These are phyloP conservation scores for Todus mexicanus DNA, from an alignment of 2,797 vertebrate genomes.

Conservation along the genomic window DNA sequence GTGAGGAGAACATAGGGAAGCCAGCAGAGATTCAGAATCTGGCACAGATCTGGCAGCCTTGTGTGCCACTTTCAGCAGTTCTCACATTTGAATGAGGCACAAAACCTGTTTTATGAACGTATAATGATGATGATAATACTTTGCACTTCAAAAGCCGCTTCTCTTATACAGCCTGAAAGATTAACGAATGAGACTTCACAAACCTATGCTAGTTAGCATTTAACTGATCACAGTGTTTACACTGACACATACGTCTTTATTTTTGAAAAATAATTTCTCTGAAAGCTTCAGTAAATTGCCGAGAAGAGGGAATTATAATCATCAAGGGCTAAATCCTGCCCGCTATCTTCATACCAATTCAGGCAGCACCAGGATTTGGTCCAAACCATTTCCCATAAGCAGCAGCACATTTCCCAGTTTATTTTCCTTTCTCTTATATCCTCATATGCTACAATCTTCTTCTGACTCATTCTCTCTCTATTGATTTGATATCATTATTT, in stretches of 20 bases:
- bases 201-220: conserved; percentile 57
- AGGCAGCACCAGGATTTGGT: neutral
- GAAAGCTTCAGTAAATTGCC: conserved; percentile 25
- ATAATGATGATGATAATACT: conserved; percentile 35
- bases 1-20: neutral
- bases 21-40: neutral
- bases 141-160: conserved; percentile 65
- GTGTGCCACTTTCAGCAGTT: neutral
- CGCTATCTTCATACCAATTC: neutral
- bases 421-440: neutral
- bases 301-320: neutral
- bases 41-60: conserved; percentile 2
- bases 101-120: neutral
- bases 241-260: conserved; percentile 20
- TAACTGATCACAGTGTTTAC: conserved; percentile 65
- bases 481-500: conserved; percentile 38
- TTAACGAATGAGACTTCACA: conserved; percentile 62
- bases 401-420: neutral
- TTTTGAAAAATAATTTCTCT: conserved; percentile 42
- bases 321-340: conserved; percentile 23
- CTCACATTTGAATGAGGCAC: neutral
- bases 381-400: neutral
- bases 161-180: conserved; percentile 36
- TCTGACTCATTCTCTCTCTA: neutral
- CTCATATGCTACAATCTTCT: neutral